phyloP scores from a whole-genome alignment of 1,140 invertebrate genomes.

The Panonychus citri region DNA sequence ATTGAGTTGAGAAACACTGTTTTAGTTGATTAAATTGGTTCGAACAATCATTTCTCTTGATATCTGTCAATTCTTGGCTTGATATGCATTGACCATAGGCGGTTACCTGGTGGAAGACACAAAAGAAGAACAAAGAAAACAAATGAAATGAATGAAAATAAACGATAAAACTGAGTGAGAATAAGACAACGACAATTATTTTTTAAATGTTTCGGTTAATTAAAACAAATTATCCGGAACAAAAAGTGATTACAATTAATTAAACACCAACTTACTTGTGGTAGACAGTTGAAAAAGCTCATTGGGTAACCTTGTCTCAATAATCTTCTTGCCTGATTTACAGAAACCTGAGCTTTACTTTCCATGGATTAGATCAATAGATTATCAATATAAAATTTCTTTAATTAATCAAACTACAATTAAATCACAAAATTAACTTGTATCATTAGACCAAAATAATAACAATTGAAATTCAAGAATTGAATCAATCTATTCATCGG shows the following conservation, averaged over 20 bases:
- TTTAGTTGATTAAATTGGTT: not conserved
- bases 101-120: not conserved
- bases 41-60: not conserved
- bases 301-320: not conserved
- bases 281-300: not conserved
- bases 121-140: not conserved
- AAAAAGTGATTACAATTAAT: not conserved
- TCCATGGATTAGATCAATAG: no score
- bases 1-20: not conserved
- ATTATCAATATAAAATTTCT: no score
- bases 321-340: not conserved
- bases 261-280: not conserved
- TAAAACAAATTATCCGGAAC: not conserved
- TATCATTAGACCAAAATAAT: no score
- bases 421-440: no score
- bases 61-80: not conserved
- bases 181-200: no score
- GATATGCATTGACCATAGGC: not conserved
- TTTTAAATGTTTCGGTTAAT: not conserved
- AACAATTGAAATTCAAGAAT: no score
- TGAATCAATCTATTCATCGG: no score
- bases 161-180: no score
- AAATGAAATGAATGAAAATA: no score
- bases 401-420: no score
- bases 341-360: no score